Evolutionary conservation across 2,888 invertebrate species (phyloP).

Genomic region (Hypercompe scribonia): DNA sequence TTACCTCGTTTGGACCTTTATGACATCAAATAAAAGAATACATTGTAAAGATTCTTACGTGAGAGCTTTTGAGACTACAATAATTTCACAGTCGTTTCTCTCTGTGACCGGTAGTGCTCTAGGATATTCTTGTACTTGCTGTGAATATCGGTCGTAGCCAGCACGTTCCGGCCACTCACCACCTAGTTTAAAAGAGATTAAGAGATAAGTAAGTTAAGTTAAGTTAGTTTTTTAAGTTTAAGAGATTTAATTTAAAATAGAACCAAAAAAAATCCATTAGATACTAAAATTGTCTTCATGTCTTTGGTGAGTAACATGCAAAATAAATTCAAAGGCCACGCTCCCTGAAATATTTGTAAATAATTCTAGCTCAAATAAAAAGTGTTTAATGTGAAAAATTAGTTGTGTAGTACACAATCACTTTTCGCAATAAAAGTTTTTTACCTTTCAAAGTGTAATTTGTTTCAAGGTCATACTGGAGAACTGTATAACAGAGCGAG

Average conservation of each 20-base stretch:
- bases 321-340: neutral
- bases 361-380: neutral
- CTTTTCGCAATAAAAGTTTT: no score
- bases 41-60: constrained; percentile 88
- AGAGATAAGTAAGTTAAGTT: no score
- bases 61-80: constrained; percentile 92
- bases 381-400: neutral
- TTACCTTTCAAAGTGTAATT: no score
- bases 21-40: no score
- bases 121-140: constrained; percentile 68
- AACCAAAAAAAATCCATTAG: neutral
- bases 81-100: constrained; percentile 96
- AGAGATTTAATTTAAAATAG: no score
- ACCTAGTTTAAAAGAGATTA: constrained; percentile 34
- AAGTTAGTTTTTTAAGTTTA: no score
- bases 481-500: neutral
- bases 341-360: neutral
- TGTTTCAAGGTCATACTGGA: neutral
- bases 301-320: no score
- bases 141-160: constrained; percentile 70
- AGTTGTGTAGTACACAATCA: no score
- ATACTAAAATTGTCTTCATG: neutral
- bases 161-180: constrained; percentile 72
- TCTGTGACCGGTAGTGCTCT: constrained; percentile 82
- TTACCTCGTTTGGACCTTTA: no score